phyloP scores from a whole-genome alignment of 2,888 invertebrate species.

The Philonicus albiceps region DNA sequence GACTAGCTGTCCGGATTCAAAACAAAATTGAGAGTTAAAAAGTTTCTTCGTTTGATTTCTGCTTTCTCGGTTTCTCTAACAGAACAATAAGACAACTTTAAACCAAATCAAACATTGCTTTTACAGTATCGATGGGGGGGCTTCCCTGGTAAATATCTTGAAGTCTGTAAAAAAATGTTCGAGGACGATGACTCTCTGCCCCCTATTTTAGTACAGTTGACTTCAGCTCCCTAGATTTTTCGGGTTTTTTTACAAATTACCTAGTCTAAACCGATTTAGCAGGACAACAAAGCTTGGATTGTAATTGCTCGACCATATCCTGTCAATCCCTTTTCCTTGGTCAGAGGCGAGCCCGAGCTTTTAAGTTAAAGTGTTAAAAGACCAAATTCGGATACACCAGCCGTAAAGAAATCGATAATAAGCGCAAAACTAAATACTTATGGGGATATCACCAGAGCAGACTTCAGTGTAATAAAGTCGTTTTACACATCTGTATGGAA shows the following conservation, averaged over 20 bases:
- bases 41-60: constrained; percentile 31
- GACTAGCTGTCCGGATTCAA: constrained; percentile 24
- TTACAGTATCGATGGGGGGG: constrained; percentile 17
- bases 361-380: constrained; percentile 34
- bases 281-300: neutral
- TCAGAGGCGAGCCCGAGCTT: neutral
- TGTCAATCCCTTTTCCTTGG: constrained; percentile 6
- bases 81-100: constrained; percentile 32
- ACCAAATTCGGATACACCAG: neutral
- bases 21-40: constrained; percentile 33
- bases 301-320: constrained; percentile 38
- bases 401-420: constrained; percentile 34
- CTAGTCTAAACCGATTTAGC: neutral
- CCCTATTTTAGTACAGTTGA: neutral
- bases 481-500: constrained; percentile 39
- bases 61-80: constrained; percentile 12
- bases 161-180: constrained; percentile 12
- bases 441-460: constrained; percentile 2
- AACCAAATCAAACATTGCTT: constrained; percentile 33
- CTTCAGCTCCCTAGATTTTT: neutral
- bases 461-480: constrained; percentile 28
- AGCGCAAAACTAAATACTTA: constrained; percentile 27
- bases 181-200: neutral
- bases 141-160: constrained; percentile 1
- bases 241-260: neutral